These are phyloP conservation scores for Cyanistes caeruleus DNA, from an alignment of 2,113 vertebrate species.

Conservation along the genomic window DNA sequence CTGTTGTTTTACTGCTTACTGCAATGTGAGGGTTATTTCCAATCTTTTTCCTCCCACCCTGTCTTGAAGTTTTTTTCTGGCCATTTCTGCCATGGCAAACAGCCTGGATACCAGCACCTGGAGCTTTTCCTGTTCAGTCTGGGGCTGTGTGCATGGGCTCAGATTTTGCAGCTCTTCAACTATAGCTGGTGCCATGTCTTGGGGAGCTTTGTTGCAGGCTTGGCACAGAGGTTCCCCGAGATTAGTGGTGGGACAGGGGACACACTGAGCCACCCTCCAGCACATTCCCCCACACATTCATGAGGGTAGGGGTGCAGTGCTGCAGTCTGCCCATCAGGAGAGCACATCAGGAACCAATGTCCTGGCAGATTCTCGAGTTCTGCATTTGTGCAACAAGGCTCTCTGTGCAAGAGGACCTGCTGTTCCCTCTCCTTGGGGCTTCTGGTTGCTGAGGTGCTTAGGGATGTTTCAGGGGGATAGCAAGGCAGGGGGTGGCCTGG, in stretches of 20 bases:
- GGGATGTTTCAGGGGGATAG: neutral
- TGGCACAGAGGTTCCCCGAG: neutral
- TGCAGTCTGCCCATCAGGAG: neutral
- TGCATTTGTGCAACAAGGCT: neutral
- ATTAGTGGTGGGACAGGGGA: neutral
- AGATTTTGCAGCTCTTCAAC: neutral
- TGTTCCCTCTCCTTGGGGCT: neutral
- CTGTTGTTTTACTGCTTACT: neutral
- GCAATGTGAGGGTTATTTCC: neutral
- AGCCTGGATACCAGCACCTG: neutral
- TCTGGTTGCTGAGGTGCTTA: neutral
- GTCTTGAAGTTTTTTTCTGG: neutral
- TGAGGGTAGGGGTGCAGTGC: neutral
- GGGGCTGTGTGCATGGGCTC: accelerated
- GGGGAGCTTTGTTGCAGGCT: neutral
- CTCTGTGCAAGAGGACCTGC: accelerated
- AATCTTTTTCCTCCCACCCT: neutral
- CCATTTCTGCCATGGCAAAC: neutral
- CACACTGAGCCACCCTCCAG: neutral
- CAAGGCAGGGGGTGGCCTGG: neutral
- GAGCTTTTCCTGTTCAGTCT: neutral
- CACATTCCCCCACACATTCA: neutral
- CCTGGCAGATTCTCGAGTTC: neutral
- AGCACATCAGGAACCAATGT: neutral
- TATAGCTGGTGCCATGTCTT: neutral